Evolutionary conservation across 1,140 invertebrate species (phyloP).

Genomic region (Eriocheir sinensis): DNA sequence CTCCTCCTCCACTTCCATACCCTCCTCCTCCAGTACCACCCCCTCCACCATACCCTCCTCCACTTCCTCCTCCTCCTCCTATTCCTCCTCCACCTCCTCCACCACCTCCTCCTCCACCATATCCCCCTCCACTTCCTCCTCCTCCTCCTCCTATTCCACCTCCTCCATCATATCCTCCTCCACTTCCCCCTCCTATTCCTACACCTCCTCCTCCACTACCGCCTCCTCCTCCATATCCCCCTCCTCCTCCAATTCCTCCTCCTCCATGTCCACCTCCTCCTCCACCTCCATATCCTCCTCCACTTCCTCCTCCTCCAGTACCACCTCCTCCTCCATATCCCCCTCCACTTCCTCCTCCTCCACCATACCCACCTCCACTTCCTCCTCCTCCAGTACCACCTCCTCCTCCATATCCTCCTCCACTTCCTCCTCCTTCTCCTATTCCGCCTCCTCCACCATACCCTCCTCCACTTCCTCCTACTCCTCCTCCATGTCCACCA

Average conservation of each 20-base stretch:
- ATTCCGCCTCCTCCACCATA: neutral
- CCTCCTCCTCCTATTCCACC: constrained; percentile 54
- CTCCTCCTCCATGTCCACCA: neutral
- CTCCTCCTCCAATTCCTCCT: neutral
- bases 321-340: constrained; percentile 2
- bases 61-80: no score
- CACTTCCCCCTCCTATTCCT: constrained; percentile 42
- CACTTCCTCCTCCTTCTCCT: neutral
- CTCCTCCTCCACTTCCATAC: constrained; percentile 33
- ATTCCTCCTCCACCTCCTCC: no score
- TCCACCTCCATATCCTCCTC: constrained; percentile 19
- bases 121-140: no score
- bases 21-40: no score
- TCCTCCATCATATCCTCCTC: constrained; percentile 47
- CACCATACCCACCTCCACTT: constrained; percentile 56
- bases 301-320: neutral
- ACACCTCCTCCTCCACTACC: neutral
- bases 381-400: constrained; percentile 43
- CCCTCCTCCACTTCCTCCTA: neutral
- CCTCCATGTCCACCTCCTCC: neutral
- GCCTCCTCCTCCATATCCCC: neutral
- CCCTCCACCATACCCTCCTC: no score
- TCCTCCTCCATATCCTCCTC: neutral
- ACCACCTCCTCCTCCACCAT: constrained; percentile 26
- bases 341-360: constrained; percentile 33